Percentiles rank a stretch among this genome's conserved stretches.
Evolutionary conservation across 2,113 vertebrate species (phyloP).

Genomic region (Hemiprocne comata): DNA sequence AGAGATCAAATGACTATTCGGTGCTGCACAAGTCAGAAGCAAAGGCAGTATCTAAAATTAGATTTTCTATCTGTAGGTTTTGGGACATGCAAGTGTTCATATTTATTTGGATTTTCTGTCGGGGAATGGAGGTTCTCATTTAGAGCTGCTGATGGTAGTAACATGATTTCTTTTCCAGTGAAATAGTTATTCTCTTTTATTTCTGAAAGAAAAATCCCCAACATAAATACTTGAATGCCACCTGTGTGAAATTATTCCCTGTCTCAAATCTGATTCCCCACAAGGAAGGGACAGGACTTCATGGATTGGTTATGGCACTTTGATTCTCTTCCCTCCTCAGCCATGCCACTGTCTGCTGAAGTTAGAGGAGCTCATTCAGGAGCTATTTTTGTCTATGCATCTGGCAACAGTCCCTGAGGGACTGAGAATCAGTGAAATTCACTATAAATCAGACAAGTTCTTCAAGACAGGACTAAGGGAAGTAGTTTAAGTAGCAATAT

Average conservation of each 20-base stretch:
- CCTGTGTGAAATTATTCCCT: neutral
- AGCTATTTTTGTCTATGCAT: conserved; percentile 39
- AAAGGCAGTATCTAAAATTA: neutral
- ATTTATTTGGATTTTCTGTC: neutral
- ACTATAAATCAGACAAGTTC: neutral
- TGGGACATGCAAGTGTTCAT: neutral
- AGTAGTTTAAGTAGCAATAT: neutral
- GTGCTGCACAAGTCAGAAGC: neutral
- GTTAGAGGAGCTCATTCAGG: neutral
- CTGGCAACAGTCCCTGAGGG: neutral
- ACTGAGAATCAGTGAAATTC: neutral
- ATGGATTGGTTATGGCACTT: neutral
- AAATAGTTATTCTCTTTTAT: neutral
- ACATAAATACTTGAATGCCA: neutral
- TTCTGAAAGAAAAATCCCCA: neutral
- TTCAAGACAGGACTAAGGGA: neutral
- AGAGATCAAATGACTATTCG: neutral
- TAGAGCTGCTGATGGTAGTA: neutral
- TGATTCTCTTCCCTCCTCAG: neutral
- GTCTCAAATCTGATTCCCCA: neutral
- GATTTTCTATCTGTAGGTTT: neutral
- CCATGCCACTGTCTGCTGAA: neutral
- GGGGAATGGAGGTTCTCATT: neutral
- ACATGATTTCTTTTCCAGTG: neutral
- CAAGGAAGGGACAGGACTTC: neutral